Base-by-base conservation (phyloP, 2,797 vertebrate genomes). In the Chanos chanos region DNA sequence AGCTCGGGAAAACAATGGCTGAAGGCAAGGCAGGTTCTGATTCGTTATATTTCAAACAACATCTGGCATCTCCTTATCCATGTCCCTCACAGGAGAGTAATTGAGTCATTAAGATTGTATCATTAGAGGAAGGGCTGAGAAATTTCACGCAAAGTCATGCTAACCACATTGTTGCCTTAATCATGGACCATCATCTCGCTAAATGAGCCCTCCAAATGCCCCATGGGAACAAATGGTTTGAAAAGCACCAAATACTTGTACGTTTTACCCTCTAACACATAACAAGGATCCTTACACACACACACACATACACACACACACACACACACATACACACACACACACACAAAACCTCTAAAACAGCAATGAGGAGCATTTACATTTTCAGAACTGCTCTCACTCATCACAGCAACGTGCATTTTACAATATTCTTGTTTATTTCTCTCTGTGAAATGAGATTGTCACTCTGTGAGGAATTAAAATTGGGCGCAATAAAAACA, bases 81-180 rank as follows among this genome's bases (percentile, higher is more conserved):
- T 27, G 45, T 76, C 85, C 74, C 74, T 82, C 66, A 70, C 69
- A 80, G 74, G 81, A 88, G 89, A 87, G 69, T 83, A 83, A 84
- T 69, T 67, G 73, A 85, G 72, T 89, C 66, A 68, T 87, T 89
- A 85, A 78, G 70, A 73, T 24, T 72, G 66, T 70, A 78, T 72
- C 61, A 64, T 75, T 80, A 83, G 64, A 79, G 86, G 52, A 84
- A 72, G 75, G 77, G 86, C 80, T 65, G 75, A 84, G 71, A 78
- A 70, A 37, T 76, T 55, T 68, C 62, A 77, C 77, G 63, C 75
- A 74, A 41, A 64, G 64, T 79, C 85, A 81, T 64, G 53, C 66
- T 74, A 79, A 83, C 81, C 68, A 73, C 52, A 73, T 60, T 75
- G 85, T 68, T 70, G 66, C 68, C 72, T 80, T 70, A 77, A 83